A percentile compares a stretch with the other conserved stretches of the same genome.
Evolutionary conservation across 2,113 vertebrate genomes (phyloP).

Genomic region (Psittacara wagleri): DNA sequence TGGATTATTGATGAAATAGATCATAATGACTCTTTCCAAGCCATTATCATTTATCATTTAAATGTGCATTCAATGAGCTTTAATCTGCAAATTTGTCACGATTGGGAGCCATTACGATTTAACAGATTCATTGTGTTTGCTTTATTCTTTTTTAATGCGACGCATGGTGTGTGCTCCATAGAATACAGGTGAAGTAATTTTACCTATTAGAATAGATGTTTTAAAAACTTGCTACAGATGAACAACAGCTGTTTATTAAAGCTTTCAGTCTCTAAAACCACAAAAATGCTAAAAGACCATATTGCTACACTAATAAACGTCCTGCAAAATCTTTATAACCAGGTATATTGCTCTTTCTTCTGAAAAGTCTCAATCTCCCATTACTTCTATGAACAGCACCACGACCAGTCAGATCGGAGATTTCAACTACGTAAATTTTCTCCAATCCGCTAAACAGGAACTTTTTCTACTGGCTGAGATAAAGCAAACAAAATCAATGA

Average conservation of each 20-base stretch:
- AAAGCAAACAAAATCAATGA: not conserved
- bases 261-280: not conserved
- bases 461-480: not conserved
- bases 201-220: not conserved
- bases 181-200: not conserved
- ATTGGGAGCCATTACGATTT: slow-evolving; percentile 62
- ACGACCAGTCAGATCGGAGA: not conserved
- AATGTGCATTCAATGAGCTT: slow-evolving; percentile 73
- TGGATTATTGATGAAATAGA: slow-evolving; percentile 70
- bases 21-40: slow-evolving; percentile 63
- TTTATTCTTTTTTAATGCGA: slow-evolving; percentile 44
- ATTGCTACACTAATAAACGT: not conserved
- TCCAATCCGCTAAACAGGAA: not conserved
- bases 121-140: slow-evolving; percentile 71
- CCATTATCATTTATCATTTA: slow-evolving; percentile 69
- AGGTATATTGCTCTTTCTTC: not conserved
- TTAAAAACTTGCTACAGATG: not conserved
- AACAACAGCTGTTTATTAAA: not conserved
- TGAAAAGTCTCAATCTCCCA: not conserved
- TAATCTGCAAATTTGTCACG: slow-evolving; percentile 73
- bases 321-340: not conserved
- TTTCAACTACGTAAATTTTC: not conserved
- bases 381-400: not conserved
- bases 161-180: not conserved
- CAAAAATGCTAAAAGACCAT: not conserved